Conservation (phyloP, 1,140 invertebrate species). For the Drosophila azteca region DNA sequence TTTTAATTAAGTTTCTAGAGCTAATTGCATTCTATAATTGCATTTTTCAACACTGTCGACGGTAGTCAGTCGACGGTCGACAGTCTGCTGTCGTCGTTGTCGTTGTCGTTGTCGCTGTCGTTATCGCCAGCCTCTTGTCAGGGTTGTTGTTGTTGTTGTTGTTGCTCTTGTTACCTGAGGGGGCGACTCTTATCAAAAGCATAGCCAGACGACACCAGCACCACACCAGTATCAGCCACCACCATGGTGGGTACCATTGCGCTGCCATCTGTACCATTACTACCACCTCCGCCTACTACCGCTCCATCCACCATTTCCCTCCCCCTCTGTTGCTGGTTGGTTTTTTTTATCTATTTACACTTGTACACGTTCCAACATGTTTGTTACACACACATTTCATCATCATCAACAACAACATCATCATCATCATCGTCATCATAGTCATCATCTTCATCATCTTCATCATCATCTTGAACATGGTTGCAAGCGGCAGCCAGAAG, state of each 20-base stretch:
- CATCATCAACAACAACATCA: slow-evolving; percentile 38
- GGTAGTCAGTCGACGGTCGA: not conserved
- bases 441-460: not conserved
- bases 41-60: slow-evolving; percentile 70
- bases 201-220: slow-evolving; percentile 28
- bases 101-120: not conserved
- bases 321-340: slow-evolving; percentile 7
- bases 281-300: not conserved
- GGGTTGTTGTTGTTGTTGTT: slow-evolving; percentile 14
- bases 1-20: slow-evolving; percentile 53
- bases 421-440: slow-evolving; percentile 30
- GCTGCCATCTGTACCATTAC: not conserved
- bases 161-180: slow-evolving; percentile 39
- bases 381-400: slow-evolving; percentile 69
- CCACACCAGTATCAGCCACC: slow-evolving; percentile 13
- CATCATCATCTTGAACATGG: not conserved
- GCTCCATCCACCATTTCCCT: slow-evolving; percentile 9
- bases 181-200: slow-evolving; percentile 37
- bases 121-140: slow-evolving; percentile 17
- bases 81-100: not conserved
- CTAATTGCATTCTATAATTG: slow-evolving; percentile 77
- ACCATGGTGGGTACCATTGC: not conserved
- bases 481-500: slow-evolving; percentile 10
- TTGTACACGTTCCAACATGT: slow-evolving; percentile 77
- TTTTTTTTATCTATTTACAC: slow-evolving; percentile 79